A percentile compares a stretch with the other conserved stretches of the same genome.
These are phyloP conservation scores for Noctuana brunneofusca DNA, from an alignment of 2,888 invertebrate species.

Conservation along the genomic window DNA sequence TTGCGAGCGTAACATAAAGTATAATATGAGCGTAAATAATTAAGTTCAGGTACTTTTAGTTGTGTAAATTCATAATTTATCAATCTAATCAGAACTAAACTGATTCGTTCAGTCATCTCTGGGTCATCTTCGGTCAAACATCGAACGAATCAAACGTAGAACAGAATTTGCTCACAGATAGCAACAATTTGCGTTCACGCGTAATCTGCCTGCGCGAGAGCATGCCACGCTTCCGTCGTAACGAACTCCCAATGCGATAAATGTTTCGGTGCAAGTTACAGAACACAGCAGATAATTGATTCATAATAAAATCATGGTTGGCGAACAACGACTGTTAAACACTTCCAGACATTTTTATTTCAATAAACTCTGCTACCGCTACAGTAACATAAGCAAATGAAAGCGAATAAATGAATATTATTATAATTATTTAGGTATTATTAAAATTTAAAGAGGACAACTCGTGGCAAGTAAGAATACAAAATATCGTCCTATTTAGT, in stretches of 20 bases:
- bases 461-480: neutral
- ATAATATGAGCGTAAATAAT: too few relatives aligned
- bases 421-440: too few relatives aligned
- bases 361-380: neutral
- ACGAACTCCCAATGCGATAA: slow-evolving; percentile 41
- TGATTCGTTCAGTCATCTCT: neutral
- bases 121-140: slow-evolving; percentile 3
- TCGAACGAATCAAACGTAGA: neutral
- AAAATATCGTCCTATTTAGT: neutral
- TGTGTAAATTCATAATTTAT: too few relatives aligned
- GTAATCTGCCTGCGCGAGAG: slow-evolving; percentile 60
- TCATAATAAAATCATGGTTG: slow-evolving; percentile 18
- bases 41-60: too few relatives aligned
- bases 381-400: too few relatives aligned
- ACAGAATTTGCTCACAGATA: slow-evolving; percentile 6
- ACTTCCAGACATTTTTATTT: neutral
- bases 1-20: too few relatives aligned
- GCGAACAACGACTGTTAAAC: neutral
- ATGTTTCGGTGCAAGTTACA: slow-evolving; percentile 2
- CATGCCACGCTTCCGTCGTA: slow-evolving; percentile 61
- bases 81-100: neutral
- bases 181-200: slow-evolving; percentile 31
- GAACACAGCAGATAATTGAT: slow-evolving; percentile 1
- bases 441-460: neutral
- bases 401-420: too few relatives aligned